phyloP scores from a whole-genome alignment of 2,113 vertebrate genomes.

The Seriola quinqueradiata region DNA sequence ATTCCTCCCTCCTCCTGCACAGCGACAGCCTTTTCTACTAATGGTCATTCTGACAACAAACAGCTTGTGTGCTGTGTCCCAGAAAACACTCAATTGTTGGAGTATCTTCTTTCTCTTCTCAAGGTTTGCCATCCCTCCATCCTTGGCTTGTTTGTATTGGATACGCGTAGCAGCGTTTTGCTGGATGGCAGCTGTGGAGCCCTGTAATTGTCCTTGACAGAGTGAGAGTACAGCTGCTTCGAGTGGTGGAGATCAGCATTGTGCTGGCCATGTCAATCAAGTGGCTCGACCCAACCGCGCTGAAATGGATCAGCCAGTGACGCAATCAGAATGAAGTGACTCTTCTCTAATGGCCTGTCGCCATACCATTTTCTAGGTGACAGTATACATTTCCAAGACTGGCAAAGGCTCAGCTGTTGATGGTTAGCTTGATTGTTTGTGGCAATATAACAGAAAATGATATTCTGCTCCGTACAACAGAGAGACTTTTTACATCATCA shows the following conservation, averaged over 20 bases:
- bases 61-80: slow-evolving; percentile 41
- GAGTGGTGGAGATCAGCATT: slow-evolving; percentile 61
- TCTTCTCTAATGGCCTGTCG: slow-evolving; percentile 80
- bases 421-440: slow-evolving; percentile 48
- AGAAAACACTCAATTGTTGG: slow-evolving; percentile 32
- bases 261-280: slow-evolving; percentile 72
- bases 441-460: slow-evolving; percentile 9
- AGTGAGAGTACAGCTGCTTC: slow-evolving; percentile 53
- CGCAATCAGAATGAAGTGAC: slow-evolving; percentile 66
- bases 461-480: not conserved
- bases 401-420: slow-evolving; percentile 37
- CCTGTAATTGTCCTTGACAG: slow-evolving; percentile 77
- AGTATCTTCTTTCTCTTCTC: slow-evolving; percentile 25
- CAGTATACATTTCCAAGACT: slow-evolving; percentile 57
- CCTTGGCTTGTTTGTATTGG: slow-evolving; percentile 58
- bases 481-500: not conserved
- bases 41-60: slow-evolving; percentile 58
- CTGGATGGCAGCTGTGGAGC: slow-evolving; percentile 48
- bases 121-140: slow-evolving; percentile 31
- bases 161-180: slow-evolving; percentile 52
- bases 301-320: slow-evolving; percentile 58
- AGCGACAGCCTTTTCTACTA: slow-evolving; percentile 23
- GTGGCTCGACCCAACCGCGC: slow-evolving; percentile 33
- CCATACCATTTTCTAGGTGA: slow-evolving; percentile 71
- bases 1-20: slow-evolving; percentile 4